Evolutionary conservation across 1,140 invertebrate genomes (phyloP).

Genomic region (Lordiphosa stackelbergi): DNA sequence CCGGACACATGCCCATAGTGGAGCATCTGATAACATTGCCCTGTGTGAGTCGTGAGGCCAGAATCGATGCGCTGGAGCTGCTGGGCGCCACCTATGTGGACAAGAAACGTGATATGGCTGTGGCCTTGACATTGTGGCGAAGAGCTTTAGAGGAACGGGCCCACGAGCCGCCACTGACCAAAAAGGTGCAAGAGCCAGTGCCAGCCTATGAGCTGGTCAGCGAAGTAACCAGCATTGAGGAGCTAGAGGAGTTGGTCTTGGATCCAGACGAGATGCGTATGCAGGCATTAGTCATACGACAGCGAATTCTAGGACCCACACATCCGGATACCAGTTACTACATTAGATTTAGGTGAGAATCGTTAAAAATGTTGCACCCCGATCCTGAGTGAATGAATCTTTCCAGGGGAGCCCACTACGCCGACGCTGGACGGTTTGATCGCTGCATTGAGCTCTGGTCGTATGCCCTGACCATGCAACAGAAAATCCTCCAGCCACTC

Average conservation of each 20-base stretch:
- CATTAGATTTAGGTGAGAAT: slow-evolving; percentile 81
- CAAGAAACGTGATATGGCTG: slow-evolving; percentile 95
- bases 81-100: slow-evolving; percentile 98
- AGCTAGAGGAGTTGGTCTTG: slow-evolving; percentile 90
- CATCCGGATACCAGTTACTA: slow-evolving; percentile 98
- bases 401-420: slow-evolving; percentile 92
- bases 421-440: slow-evolving; percentile 94
- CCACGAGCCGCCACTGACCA: slow-evolving; percentile 81
- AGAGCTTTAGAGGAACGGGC: slow-evolving; percentile 86
- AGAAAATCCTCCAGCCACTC: slow-evolving; percentile 93
- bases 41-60: slow-evolving; percentile 86
- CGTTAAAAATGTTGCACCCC: background rate
- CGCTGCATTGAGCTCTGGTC: slow-evolving; percentile 96
- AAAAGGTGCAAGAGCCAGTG: slow-evolving; percentile 83
- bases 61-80: slow-evolving; percentile 94
- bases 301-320: slow-evolving; percentile 92
- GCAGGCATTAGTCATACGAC: slow-evolving; percentile 95
- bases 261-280: slow-evolving; percentile 97
- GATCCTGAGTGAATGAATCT: slow-evolving; percentile 65
- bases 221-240: slow-evolving; percentile 87
- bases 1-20: slow-evolving; percentile 94
- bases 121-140: slow-evolving; percentile 92
- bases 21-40: slow-evolving; percentile 89
- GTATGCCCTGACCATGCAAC: slow-evolving; percentile 98
- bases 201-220: slow-evolving; percentile 92